Conservation (phyloP, 2,113 vertebrate species). For the Rhinoptilus africanus region DNA sequence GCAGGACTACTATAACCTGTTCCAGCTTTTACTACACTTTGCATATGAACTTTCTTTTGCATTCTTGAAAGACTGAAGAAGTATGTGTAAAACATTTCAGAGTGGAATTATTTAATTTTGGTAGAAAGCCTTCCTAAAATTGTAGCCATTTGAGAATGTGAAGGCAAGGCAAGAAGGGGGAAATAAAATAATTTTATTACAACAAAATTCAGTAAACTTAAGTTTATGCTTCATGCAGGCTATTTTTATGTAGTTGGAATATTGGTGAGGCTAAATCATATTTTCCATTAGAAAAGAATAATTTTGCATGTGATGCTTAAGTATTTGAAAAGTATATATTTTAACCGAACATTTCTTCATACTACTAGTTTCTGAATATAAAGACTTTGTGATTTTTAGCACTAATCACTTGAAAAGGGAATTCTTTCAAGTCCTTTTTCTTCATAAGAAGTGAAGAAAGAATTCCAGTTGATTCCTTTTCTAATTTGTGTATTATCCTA, state of each 20-base stretch:
- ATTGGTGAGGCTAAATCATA: not conserved
- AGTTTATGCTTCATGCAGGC: not conserved
- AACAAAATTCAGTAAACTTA: not conserved
- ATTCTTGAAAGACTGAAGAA: not conserved
- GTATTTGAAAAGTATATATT: not conserved
- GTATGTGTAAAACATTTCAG: not conserved
- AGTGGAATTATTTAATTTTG: not conserved
- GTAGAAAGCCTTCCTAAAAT: not conserved
- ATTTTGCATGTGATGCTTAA: not conserved
- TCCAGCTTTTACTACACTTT: not conserved
- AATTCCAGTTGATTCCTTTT: not conserved
- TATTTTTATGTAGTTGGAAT: not conserved
- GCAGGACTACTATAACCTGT: not conserved
- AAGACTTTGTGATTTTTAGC: not conserved
- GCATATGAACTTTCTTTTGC: not conserved
- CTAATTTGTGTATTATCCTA: not conserved
- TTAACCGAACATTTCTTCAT: not conserved
- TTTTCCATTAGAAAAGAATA: not conserved
- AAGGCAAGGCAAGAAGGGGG: not conserved
- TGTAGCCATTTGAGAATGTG: not conserved
- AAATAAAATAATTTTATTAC: not conserved
- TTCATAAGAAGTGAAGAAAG: not conserved
- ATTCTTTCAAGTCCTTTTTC: not conserved
- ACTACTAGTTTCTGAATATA: not conserved
- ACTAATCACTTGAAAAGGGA: not conserved